Conservation (phyloP, 2,888 invertebrate genomes). For the Lochmaea crataegi region DNA sequence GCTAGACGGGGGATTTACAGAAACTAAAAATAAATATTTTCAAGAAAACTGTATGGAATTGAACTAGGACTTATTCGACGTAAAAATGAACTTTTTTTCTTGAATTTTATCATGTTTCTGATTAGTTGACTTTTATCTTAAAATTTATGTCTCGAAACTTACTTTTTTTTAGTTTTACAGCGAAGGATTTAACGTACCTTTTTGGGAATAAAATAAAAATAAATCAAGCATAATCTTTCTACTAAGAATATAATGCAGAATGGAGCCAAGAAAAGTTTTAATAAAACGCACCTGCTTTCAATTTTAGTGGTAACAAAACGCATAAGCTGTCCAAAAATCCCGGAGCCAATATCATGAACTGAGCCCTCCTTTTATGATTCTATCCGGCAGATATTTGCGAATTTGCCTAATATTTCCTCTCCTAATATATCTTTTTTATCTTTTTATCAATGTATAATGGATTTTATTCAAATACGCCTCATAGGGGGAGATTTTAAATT, state of each 20-base stretch:
- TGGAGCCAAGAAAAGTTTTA: slow-evolving; percentile 48
- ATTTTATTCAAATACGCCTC: slow-evolving; percentile 28
- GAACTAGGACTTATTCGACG: too few relatives aligned
- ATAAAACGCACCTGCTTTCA: slow-evolving; percentile 57
- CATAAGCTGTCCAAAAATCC: slow-evolving; percentile 56
- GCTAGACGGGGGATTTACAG: background rate
- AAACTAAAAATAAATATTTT: too few relatives aligned
- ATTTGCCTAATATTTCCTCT: slow-evolving; percentile 25
- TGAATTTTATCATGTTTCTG: background rate
- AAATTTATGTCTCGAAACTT: background rate
- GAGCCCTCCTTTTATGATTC: slow-evolving; percentile 47
- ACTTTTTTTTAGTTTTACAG: background rate
- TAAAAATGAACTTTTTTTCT: too few relatives aligned
- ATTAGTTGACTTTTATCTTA: background rate
- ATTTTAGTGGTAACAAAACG: slow-evolving; percentile 56
- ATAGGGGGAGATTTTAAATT: slow-evolving; percentile 18
- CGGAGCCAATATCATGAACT: slow-evolving; percentile 49
- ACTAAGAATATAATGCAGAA: slow-evolving; percentile 44
- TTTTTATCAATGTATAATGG: slow-evolving; percentile 24
- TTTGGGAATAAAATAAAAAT: slow-evolving; percentile 37
- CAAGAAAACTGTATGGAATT: too few relatives aligned
- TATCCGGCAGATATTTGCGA: slow-evolving; percentile 39
- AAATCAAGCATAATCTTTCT: slow-evolving; percentile 40
- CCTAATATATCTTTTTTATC: slow-evolving; percentile 23
- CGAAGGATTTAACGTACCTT: slow-evolving; percentile 21